These are phyloP conservation scores for Ptychadena robeensis DNA, from an alignment of 2,797 vertebrate species.

Conservation along the genomic window DNA sequence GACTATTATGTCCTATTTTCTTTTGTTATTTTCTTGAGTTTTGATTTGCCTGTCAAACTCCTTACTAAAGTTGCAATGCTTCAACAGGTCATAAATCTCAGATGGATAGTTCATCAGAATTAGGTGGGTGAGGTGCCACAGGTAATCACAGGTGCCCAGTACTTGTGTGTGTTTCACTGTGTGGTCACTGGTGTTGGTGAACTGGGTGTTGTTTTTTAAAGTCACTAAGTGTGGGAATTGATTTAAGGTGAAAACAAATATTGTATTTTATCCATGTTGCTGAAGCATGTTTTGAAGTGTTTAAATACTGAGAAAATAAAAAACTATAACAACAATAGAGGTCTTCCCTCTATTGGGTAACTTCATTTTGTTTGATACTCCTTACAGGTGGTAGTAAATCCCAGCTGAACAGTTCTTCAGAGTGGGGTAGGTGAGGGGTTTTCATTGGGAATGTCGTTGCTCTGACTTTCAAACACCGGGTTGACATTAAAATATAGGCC, in stretches of 20 bases:
- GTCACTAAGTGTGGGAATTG: background rate
- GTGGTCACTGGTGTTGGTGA: background rate
- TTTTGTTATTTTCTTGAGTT: no score
- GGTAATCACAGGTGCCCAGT: background rate
- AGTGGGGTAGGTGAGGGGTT: slow-evolving; percentile 4
- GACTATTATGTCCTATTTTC: no score
- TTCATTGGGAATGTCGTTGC: background rate
- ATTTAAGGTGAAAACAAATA: background rate
- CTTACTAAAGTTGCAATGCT: no score
- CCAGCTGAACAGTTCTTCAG: background rate
- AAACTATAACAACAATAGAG: background rate
- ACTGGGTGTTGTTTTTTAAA: no score
- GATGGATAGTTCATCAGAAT: slow-evolving; percentile 24
- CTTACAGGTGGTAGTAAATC: background rate
- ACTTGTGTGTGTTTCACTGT: background rate
- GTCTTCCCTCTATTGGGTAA: background rate
- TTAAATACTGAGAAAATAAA: no score
- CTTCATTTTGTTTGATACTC: background rate
- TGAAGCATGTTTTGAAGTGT: no score
- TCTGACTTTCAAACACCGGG: background rate
- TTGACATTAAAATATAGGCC: background rate
- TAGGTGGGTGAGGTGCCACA: slow-evolving; percentile 3
- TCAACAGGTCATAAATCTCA: background rate
- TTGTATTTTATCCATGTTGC: no score
- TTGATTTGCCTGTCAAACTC: no score